These are phyloP conservation scores for Bujurquina vittata DNA, from an alignment of 2,113 vertebrate genomes.

Conservation along the genomic window DNA sequence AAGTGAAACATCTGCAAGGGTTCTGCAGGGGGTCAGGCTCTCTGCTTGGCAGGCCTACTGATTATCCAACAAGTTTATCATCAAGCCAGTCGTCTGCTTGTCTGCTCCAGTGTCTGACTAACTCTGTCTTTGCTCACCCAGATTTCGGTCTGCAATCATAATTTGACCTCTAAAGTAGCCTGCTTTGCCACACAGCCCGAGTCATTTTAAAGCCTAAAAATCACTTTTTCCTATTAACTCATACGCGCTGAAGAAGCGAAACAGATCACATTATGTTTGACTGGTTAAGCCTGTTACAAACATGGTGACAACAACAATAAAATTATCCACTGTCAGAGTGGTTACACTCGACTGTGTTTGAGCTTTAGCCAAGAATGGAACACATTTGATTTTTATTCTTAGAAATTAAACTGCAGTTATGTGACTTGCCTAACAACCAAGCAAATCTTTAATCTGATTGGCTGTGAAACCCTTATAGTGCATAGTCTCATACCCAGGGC, in stretches of 20 bases:
- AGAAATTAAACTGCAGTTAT: not conserved
- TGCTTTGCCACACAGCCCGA: not conserved
- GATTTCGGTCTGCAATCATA: constrained; percentile 14
- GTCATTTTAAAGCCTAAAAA: not conserved
- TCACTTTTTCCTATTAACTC: not conserved
- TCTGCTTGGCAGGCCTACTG: not conserved
- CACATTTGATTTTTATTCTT: not conserved
- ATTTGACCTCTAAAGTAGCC: not conserved
- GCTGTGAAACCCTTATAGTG: not conserved
- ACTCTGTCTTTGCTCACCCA: constrained; percentile 4
- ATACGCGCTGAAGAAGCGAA: not conserved
- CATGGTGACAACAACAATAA: not conserved
- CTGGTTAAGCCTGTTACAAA: not conserved
- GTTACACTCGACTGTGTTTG: not conserved
- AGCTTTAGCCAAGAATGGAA: not conserved
- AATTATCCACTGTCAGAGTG: not conserved
- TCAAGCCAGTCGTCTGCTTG: constrained; percentile 23
- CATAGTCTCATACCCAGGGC: not conserved
- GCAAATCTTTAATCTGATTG: not conserved
- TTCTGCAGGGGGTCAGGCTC: constrained; percentile 14
- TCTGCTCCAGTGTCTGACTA: constrained; percentile 18
- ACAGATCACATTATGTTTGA: not conserved
- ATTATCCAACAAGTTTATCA: constrained; percentile 41
- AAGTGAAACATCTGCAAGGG: not conserved
- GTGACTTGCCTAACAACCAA: not conserved